These are phyloP conservation scores for Yasuhikotakia modesta DNA, from an alignment of 2,797 vertebrate genomes.

Conservation along the genomic window DNA sequence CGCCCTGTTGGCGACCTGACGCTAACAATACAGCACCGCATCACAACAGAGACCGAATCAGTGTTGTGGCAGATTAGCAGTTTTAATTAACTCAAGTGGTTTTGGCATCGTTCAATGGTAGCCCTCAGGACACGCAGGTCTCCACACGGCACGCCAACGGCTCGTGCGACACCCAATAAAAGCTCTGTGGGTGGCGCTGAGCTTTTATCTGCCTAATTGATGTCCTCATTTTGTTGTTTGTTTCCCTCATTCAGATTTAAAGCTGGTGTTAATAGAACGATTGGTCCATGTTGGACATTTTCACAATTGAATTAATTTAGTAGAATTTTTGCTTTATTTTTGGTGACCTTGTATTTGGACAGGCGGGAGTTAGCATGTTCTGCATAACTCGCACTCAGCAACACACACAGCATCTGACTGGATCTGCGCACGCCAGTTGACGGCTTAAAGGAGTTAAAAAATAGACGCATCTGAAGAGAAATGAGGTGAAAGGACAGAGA, in stretches of 20 bases:
- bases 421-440: background rate
- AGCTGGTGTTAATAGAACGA: slow-evolving; percentile 4
- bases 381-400: background rate
- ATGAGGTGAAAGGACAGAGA: background rate
- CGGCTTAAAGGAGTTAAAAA: background rate
- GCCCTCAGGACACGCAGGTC: slow-evolving; percentile 21
- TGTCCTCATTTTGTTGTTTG: slow-evolving; percentile 34
- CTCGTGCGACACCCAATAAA: slow-evolving; percentile 14
- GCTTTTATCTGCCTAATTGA: slow-evolving; percentile 34
- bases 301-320: background rate
- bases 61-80: slow-evolving; percentile 24
- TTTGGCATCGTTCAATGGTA: slow-evolving; percentile 5
- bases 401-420: slow-evolving; percentile 8
- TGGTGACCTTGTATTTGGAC: background rate
- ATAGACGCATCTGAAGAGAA: background rate
- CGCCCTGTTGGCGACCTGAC: background rate
- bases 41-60: slow-evolving; percentile 21
- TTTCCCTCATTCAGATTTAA: slow-evolving; percentile 25
- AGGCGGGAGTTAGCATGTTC: slow-evolving; percentile 1
- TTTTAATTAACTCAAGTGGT: slow-evolving; percentile 46
- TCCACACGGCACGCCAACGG: slow-evolving; percentile 16
- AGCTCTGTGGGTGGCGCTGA: background rate
- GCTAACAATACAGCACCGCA: slow-evolving; percentile 6
- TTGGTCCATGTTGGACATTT: background rate
- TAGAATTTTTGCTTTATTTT: background rate